A percentile compares a stretch with the other conserved stretches of the same genome.
Conservation (phyloP, 2,797 vertebrate species). For the Pseudocheirus occidentalis region DNA sequence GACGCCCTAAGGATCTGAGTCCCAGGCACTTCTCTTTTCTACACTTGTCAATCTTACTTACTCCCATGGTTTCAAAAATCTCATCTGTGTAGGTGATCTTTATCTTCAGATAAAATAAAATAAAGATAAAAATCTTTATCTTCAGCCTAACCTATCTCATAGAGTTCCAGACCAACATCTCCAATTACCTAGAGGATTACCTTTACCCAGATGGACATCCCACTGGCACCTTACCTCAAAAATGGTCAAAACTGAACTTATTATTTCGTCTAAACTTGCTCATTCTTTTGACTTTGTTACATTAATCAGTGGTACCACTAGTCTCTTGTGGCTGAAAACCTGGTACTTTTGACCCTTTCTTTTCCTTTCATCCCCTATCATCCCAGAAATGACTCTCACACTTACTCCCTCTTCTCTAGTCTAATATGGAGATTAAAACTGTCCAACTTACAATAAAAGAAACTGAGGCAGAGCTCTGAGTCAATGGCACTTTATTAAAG, state of each 20-base stretch:
- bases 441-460: no score
- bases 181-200: background rate
- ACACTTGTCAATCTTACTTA: background rate
- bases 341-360: background rate
- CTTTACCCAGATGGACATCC: background rate
- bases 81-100: background rate
- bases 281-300: background rate
- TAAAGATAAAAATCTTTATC: no score
- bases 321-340: background rate
- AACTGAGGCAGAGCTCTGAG: no score
- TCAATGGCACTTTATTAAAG: no score
- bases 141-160: background rate
- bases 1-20: background rate
- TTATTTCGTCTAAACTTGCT: background rate
- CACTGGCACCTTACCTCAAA: background rate
- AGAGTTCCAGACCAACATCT: background rate
- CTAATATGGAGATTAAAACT: background rate
- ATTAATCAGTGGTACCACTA: background rate
- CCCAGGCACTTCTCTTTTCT: background rate
- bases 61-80: background rate
- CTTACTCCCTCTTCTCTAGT: background rate
- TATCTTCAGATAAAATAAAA: no score
- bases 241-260: background rate
- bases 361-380: background rate
- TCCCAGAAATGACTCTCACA: background rate